Evolutionary conservation across 2,113 vertebrate species (phyloP).

Genomic region (Eclectus roratus): DNA sequence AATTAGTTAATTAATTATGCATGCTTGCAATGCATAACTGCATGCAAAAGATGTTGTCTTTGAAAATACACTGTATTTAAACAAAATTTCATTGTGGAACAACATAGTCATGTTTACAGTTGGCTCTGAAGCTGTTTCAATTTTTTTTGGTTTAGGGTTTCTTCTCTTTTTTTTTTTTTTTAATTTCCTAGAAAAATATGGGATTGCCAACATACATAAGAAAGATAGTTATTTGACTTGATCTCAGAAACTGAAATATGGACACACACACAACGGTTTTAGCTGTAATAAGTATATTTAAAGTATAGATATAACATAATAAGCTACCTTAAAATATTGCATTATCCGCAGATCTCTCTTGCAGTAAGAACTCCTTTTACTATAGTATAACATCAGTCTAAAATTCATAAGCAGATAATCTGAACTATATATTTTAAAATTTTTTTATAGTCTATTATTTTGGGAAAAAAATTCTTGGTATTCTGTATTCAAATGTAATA

Average conservation of each 20-base stretch:
- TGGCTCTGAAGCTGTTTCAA: not conserved
- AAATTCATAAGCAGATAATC: not conserved
- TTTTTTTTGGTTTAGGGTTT: not conserved
- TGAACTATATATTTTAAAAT: not conserved
- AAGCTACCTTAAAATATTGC: not conserved
- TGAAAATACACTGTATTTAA: not conserved
- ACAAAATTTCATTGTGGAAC: not conserved
- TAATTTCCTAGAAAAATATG: not conserved
- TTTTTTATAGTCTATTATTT: not conserved
- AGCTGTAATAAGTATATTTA: not conserved
- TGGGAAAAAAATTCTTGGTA: not conserved
- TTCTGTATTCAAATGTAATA: not conserved
- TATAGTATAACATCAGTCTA: not conserved
- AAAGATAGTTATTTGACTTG: not conserved
- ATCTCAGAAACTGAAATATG: not conserved
- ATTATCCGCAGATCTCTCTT: not conserved
- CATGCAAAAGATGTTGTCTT: not conserved
- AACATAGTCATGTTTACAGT: not conserved
- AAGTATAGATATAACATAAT: not conserved
- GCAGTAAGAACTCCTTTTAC: not conserved
- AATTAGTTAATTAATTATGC: slow-evolving; percentile 2
- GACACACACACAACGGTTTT: not conserved
- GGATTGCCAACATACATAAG: not conserved
- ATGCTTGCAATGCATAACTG: not conserved
- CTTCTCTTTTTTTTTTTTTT: not conserved